Evolutionary conservation across 2,888 invertebrate genomes (phyloP), one percentile per base, ranked within the genome.

Genomic region (Coecobrya sp.): DNA sequence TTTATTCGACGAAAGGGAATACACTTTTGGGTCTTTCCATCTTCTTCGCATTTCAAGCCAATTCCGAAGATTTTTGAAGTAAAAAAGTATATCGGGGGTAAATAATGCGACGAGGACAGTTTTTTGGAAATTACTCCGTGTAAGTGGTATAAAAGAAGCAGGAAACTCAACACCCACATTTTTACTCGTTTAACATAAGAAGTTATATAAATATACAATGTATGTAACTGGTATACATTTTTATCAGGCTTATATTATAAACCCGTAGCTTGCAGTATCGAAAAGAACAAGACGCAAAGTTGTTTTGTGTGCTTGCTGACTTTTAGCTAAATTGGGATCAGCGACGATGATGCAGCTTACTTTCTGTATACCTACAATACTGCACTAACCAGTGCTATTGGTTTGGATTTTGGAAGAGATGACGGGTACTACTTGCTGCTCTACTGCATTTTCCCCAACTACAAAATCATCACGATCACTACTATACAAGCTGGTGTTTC

Each of bases 311-410:
- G 89, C 52, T 68, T 5, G 13, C 36, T 82, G 82, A 89, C 89
- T 89, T 89, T 89, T 89, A 89, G 89, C 89, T 89, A 89, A 89
- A 89, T 89, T 89, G 89, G 82, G 89, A 89, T 89, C 89, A 89
- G 52, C 49, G 13, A 88, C 49, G 65, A 82, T 62, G 62, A 65
- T 36, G 52, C 55, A 81, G 19, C 52, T 49, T 76, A 76, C 25
- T 55, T 16, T 0, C 13, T 27, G 79, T 27, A 52, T 52, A 25
- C 49, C 49, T 49, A 55, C 30, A 81, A 55, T 49, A 70, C 70
- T n/a, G 36, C 30, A 8, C 10, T 42, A 36, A 2, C 7, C 59
- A n/a, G 19, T 59, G 59, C 25, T 30, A 68, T 68, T 62, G 30
- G 30, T 19, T 49, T 2, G 13, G 25, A 25, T 22, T n/a, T n/a